These are phyloP conservation scores for Pelobates fuscus DNA, from an alignment of 2,113 vertebrate genomes.

Conservation along the genomic window DNA sequence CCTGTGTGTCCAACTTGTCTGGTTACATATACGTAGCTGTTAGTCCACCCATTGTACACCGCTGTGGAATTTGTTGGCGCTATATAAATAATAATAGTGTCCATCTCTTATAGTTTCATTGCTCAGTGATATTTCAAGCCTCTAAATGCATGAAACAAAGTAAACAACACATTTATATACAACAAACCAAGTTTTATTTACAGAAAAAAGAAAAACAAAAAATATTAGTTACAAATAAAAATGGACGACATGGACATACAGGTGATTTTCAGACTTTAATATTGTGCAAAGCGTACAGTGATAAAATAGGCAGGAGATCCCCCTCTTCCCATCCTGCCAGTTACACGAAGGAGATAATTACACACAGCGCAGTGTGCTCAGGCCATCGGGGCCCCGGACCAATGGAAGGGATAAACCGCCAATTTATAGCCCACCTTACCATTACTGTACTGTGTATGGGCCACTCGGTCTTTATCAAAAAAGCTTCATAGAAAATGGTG, in stretches of 20 bases:
- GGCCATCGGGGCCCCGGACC: background rate
- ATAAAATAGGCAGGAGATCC: background rate
- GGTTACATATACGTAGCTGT: too few relatives aligned
- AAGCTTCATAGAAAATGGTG: too few relatives aligned
- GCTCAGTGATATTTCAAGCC: too few relatives aligned
- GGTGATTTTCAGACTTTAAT: background rate
- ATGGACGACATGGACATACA: background rate
- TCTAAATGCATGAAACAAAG: conserved; percentile 10
- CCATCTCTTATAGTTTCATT: too few relatives aligned
- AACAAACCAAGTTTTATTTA: conserved; percentile 52
- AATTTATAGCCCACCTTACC: background rate
- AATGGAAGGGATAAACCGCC: background rate
- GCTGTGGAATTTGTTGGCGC: too few relatives aligned
- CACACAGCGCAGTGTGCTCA: background rate
- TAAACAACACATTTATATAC: conserved; percentile 41
- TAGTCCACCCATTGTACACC: too few relatives aligned
- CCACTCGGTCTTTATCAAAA: too few relatives aligned
- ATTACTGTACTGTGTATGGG: background rate
- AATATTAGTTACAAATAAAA: conserved; percentile 22
- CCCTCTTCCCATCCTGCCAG: background rate
- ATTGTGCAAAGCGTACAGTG: conserved; percentile 8
- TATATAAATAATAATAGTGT: too few relatives aligned
- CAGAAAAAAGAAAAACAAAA: conserved; percentile 57
- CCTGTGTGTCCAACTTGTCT: too few relatives aligned
- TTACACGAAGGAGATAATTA: too few relatives aligned